phyloP scores from a whole-genome alignment of 2,797 vertebrate species.

The Staurois parvus region DNA sequence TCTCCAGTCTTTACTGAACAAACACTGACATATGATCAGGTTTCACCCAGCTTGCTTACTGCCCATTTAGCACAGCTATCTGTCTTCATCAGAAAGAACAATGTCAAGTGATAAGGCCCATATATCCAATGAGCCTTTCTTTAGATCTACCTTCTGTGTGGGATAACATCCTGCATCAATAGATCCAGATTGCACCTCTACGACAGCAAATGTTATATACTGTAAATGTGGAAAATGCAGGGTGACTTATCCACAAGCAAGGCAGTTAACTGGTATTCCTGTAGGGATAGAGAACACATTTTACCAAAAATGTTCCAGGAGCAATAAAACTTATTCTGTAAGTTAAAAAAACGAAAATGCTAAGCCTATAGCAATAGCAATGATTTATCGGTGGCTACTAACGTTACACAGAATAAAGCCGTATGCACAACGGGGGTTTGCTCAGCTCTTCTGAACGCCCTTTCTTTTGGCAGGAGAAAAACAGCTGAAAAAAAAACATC shows the following conservation, averaged over 20 bases:
- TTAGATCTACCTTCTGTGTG: slow-evolving; percentile 6
- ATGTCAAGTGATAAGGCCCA: slow-evolving; percentile 50
- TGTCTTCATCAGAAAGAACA: slow-evolving; percentile 38
- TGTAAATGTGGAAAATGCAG: background rate
- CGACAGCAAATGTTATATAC: background rate
- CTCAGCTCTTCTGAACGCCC: too few species aligned
- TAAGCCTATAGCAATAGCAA: background rate
- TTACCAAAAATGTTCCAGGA: background rate
- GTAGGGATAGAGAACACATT: background rate
- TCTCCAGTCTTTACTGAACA: slow-evolving; percentile 47
- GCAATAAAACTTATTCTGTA: background rate
- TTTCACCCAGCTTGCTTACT: slow-evolving; percentile 43
- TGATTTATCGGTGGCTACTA: too few species aligned
- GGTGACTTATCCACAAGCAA: background rate
- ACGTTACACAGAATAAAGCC: too few species aligned
- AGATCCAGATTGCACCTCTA: background rate
- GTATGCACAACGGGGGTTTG: too few species aligned
- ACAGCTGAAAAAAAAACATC: too few species aligned
- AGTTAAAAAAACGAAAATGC: background rate
- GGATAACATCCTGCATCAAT: background rate
- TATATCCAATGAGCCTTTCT: slow-evolving; percentile 27
- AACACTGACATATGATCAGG: slow-evolving; percentile 53
- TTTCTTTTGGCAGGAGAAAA: too few species aligned
- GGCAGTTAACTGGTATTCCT: background rate
- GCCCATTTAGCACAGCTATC: slow-evolving; percentile 51